Percentiles rank a stretch among this genome's conserved stretches.
Evolutionary conservation across 2,797 vertebrate species (phyloP).

Genomic region (Hydrolagus colliei): DNA sequence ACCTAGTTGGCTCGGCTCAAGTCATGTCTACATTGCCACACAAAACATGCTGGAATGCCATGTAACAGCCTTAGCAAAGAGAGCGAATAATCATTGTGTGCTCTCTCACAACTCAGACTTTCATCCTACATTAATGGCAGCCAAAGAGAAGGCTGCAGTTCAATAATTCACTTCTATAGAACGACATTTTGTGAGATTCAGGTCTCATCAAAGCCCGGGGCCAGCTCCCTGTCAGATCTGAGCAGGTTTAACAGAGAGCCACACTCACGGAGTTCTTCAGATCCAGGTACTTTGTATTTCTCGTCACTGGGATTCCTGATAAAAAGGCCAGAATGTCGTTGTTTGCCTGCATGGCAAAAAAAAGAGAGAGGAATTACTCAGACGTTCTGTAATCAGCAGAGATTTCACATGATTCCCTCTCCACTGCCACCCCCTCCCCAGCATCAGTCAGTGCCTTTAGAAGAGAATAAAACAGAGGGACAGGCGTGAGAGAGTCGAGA

Average conservation of each 20-base stretch:
- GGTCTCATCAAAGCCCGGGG: not conserved
- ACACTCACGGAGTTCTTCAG: conserved; percentile 87
- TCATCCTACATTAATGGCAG: not conserved
- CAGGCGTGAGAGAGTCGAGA: too few species aligned
- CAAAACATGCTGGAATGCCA: not conserved
- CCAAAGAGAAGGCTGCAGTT: not conserved
- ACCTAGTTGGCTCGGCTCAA: not conserved
- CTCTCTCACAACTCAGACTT: not conserved
- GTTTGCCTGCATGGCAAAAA: conserved; percentile 69
- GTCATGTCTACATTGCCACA: not conserved
- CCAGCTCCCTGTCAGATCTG: not conserved
- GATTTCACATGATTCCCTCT: not conserved
- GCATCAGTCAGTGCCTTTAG: too few species aligned
- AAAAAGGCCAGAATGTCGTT: conserved; percentile 96
- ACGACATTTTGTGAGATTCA: too few species aligned
- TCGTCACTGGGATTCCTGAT: conserved; percentile 96
- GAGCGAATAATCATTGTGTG: not conserved
- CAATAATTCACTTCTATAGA: not conserved
- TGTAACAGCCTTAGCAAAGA: not conserved
- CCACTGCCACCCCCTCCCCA: not conserved
- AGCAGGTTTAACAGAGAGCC: conserved; percentile 30
- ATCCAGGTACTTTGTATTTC: conserved; percentile 93
- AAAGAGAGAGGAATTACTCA: not conserved
- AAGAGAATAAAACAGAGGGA: too few species aligned
- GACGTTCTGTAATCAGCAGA: not conserved